Conservation (phyloP, 2,797 vertebrate species). For the Phylloscopus collybita region DNA sequence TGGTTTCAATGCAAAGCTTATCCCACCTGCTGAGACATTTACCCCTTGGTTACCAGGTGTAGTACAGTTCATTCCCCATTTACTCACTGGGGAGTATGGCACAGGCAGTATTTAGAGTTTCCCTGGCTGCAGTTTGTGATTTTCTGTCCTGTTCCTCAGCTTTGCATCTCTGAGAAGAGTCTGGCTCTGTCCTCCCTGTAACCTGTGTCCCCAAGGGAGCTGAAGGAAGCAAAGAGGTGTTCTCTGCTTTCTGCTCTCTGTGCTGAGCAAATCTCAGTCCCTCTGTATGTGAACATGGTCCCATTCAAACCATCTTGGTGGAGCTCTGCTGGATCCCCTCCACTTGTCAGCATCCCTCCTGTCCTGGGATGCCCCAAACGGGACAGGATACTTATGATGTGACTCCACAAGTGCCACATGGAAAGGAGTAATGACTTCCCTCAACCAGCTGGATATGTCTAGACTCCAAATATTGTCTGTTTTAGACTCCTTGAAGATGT, state of each 20-base stretch:
- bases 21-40: background rate
- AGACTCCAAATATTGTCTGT: background rate
- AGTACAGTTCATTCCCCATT: background rate
- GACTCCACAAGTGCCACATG: background rate
- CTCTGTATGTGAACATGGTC: fast-evolving
- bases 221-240: background rate
- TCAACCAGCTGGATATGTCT: background rate
- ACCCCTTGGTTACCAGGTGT: fast-evolving
- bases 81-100: background rate
- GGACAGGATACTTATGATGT: fast-evolving
- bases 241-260: background rate
- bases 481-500: background rate
- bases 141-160: background rate
- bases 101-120: background rate
- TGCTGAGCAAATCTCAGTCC: background rate
- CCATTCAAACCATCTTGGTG: background rate
- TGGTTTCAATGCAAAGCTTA: background rate
- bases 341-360: background rate
- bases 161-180: background rate
- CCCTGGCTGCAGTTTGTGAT: background rate
- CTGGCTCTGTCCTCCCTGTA: background rate
- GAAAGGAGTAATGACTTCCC: background rate
- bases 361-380: background rate
- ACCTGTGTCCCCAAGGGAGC: fast-evolving
- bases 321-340: background rate